Percentiles rank a stretch among this genome's conserved stretches.
Evolutionary conservation across 30 jellyfish, hydroid and myxozoan species (phyloP).

Genomic region (Aurelia coerulea): DNA sequence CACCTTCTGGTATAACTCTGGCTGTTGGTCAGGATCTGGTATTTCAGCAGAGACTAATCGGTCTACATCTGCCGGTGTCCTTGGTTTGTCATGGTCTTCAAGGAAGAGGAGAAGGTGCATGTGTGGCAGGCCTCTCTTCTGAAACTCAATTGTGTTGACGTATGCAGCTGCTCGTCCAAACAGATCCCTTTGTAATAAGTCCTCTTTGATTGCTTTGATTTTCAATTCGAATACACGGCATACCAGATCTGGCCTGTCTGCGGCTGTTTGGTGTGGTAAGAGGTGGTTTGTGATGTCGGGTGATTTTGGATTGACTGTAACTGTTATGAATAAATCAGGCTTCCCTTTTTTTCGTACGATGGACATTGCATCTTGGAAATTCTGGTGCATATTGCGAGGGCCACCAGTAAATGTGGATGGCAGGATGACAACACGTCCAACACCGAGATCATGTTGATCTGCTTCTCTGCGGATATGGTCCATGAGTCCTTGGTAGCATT

Average conservation of each 20-base stretch:
- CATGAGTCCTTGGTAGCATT: conserved; percentile 3
- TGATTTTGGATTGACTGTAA: background rate
- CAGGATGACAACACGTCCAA: conserved; percentile 54
- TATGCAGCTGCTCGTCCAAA: conserved; percentile 42
- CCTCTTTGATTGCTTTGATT: conserved; percentile 16
- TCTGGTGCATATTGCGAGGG: conserved; percentile 44
- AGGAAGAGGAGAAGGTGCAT: background rate
- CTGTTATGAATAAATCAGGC: background rate
- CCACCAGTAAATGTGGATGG: conserved; percentile 38
- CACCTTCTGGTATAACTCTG: background rate
- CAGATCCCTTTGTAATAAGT: conserved; percentile 6
- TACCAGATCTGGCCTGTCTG: conserved; percentile 50
- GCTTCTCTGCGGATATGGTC: conserved; percentile 3
- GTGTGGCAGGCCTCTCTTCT: conserved; percentile 47
- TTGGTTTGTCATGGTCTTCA: background rate
- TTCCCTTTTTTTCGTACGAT: background rate
- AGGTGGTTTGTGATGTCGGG: conserved; percentile 8
- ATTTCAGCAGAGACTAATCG: conserved; percentile 9
- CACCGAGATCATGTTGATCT: background rate
- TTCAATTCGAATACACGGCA: conserved; percentile 32
- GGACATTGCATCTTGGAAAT: conserved; percentile 56
- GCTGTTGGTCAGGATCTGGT: background rate
- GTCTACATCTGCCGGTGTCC: background rate
- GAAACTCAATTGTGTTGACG: conserved; percentile 54
- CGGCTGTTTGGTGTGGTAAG: background rate